Evolutionary conservation across 2,113 vertebrate species (phyloP).

Genomic region (Macrotus californicus): DNA sequence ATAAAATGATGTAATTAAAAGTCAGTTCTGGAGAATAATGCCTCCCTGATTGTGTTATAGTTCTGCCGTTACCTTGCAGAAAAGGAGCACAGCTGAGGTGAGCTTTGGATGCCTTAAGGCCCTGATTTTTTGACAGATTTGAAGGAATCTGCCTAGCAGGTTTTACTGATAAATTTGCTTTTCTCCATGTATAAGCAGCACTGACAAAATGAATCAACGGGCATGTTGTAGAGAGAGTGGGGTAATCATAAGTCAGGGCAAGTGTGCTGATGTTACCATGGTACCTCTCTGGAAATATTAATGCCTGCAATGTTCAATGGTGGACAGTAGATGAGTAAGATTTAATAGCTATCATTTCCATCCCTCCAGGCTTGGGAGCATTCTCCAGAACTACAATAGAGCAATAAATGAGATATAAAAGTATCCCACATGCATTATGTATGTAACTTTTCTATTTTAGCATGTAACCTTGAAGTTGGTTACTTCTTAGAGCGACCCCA

Average conservation of each 20-base stretch:
- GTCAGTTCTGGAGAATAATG: conserved; percentile 15
- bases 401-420: conserved; percentile 34
- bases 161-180: conserved; percentile 56
- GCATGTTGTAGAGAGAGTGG: neutral
- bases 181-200: conserved; percentile 22
- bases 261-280: conserved; percentile 31
- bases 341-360: conserved; percentile 32
- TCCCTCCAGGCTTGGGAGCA: neutral
- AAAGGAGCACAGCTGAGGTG: conserved; percentile 27
- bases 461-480: neutral
- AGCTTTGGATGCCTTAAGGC: conserved; percentile 32
- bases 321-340: conserved; percentile 8
- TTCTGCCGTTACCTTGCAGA: conserved; percentile 42
- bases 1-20: conserved; percentile 58
- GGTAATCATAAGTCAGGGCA: conserved; percentile 6
- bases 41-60: conserved; percentile 29
- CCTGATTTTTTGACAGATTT: conserved; percentile 45
- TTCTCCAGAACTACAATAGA: neutral
- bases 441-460: neutral
- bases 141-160: conserved; percentile 18
- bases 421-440: neutral
- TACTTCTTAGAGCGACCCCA: neutral
- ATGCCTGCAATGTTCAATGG: neutral
- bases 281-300: conserved; percentile 38
- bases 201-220: conserved; percentile 3